These are phyloP conservation scores for Crotophaga sulcirostris DNA, from an alignment of 2,113 vertebrate genomes.

Conservation along the genomic window DNA sequence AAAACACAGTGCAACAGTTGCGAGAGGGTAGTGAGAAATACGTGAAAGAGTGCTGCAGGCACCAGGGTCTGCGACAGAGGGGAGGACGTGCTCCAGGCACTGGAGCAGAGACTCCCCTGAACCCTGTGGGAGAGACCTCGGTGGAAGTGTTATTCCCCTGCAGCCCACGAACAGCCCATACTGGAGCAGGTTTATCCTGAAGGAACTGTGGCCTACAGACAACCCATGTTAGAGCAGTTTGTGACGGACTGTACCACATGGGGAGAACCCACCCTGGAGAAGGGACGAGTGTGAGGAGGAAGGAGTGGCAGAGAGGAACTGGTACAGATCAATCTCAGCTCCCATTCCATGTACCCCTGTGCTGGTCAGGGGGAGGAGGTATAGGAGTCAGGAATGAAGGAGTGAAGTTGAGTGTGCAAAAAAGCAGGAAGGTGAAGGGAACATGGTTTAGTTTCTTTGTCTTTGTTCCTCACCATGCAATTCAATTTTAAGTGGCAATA, in stretches of 20 bases:
- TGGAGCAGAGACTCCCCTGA: neutral
- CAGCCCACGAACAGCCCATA: no score
- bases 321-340: fast-evolving
- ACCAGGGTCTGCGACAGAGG: neutral
- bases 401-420: neutral
- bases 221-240: neutral
- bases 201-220: fast-evolving
- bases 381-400: neutral
- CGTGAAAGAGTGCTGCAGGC: neutral
- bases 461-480: neutral
- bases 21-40: neutral
- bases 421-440: neutral
- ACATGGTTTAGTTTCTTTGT: neutral
- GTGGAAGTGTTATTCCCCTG: neutral
- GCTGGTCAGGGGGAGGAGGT: fast-evolving
- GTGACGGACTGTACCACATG: no score
- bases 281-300: neutral
- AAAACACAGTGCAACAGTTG: neutral
- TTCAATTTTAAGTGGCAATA: neutral
- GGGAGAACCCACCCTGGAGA: neutral
- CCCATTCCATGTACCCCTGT: neutral
- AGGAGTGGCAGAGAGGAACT: neutral
- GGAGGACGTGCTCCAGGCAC: neutral
- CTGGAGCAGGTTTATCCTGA: neutral
- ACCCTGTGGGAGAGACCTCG: neutral